Conservation (phyloP, 2,888 invertebrate species). For the Pristionchus arcanus region DNA sequence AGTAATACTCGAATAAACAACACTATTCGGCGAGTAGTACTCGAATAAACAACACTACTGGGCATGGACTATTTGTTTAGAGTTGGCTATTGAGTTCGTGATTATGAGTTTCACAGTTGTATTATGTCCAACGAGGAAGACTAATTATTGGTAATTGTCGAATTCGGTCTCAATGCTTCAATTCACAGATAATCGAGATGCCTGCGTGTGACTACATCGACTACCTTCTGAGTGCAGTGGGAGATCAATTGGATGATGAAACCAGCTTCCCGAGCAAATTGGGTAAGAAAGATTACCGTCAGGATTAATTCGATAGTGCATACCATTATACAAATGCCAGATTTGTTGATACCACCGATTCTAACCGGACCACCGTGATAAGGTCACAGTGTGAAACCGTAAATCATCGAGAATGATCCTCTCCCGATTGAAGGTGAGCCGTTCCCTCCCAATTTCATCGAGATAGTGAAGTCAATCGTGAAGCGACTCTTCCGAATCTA, state of each 20-base stretch:
- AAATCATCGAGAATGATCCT: not conserved
- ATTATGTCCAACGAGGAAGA: no score
- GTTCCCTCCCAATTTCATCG: slow-evolving; percentile 73
- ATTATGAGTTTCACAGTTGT: no score
- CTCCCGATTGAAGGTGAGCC: slow-evolving; percentile 67
- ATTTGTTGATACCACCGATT: no score
- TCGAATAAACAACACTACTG: no score
- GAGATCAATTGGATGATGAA: slow-evolving; percentile 99
- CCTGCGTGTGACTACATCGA: slow-evolving; percentile 99
- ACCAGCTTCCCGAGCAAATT: slow-evolving; percentile 98
- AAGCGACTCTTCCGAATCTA: slow-evolving; percentile 98
- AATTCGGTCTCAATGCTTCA: not conserved
- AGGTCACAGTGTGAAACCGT: not conserved
- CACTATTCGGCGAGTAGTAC: no score
- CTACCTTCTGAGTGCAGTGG: slow-evolving; percentile 99
- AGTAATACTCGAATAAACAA: no score
- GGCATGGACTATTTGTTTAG: no score
- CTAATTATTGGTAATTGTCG: no score
- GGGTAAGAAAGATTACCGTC: slow-evolving; percentile 81
- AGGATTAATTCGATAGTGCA: slow-evolving; percentile 56
- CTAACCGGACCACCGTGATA: not conserved
- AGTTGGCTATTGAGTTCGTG: no score
- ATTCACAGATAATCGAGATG: slow-evolving; percentile 93
- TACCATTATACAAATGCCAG: no score
- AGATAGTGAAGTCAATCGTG: slow-evolving; percentile 97